Percentiles rank a stretch among this genome's conserved stretches.
These are phyloP conservation scores for Caenorhabditis brenneri DNA, from an alignment of 1,140 invertebrate species.

Conservation along the genomic window DNA sequence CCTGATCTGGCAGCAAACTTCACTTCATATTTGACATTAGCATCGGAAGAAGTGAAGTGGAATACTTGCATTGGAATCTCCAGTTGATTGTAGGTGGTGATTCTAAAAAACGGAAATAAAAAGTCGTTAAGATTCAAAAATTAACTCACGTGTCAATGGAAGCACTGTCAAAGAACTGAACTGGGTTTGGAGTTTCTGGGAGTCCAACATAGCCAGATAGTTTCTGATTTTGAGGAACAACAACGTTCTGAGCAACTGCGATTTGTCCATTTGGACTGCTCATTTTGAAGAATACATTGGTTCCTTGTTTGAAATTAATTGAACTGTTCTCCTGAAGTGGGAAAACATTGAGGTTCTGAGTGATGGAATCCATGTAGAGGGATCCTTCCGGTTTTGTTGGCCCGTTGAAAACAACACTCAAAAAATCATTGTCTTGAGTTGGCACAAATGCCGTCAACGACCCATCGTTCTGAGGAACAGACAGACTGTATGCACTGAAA, in stretches of 20 bases:
- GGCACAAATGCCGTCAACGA: neutral
- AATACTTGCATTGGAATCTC: neutral
- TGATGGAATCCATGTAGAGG: constrained; percentile 7
- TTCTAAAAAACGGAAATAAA: neutral
- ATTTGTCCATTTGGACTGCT: neutral
- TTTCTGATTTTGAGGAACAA: neutral
- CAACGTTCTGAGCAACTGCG: constrained; percentile 6
- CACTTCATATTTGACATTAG: constrained; percentile 3
- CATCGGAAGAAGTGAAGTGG: neutral
- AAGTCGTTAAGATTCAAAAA: neutral
- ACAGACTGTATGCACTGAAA: neutral
- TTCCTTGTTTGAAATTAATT: constrained; percentile 28
- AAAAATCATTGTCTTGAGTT: neutral
- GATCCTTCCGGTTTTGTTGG: neutral
- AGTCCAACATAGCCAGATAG: neutral
- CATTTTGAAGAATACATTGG: constrained; percentile 1
- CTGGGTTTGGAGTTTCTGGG: neutral
- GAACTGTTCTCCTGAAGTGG: constrained; percentile 21
- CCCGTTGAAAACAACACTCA: neutral
- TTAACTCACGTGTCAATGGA: neutral
- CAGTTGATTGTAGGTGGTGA: neutral
- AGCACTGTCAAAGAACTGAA: constrained; percentile 2
- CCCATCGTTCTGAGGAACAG: neutral
- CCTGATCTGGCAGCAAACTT: neutral
- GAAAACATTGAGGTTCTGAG: constrained; percentile 6